Evolutionary conservation across 2,113 vertebrate genomes (phyloP), one percentile per base, ranked within the genome.

Genomic region (Prunella fulvescens): DNA sequence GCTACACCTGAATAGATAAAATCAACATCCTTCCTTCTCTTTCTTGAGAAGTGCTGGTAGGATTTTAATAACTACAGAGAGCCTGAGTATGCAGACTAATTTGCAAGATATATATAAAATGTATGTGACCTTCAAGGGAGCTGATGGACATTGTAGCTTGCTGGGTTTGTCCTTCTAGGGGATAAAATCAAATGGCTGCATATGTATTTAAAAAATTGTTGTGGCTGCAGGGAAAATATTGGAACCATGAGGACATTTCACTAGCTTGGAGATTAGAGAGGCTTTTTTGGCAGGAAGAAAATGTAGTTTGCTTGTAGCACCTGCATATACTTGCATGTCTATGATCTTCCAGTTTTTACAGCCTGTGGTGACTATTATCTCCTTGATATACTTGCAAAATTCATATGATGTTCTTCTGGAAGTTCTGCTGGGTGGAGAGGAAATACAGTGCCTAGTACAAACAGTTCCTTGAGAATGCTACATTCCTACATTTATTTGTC

Each of bases 401-500:
- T 92, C 64, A n/a, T 77, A 31, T 26, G 47, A 71, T 81, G 54
- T 70, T 78, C 64, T 78, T 76, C 65, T 91, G 90, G 45, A 92
- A 82, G 78, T 69, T 94, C 62, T 72, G 9, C 47, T 93, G 80
- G 45, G 66, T 76, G 65, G 64, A 78, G 50, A 61, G 70, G 58
- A 91, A 88, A 44, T 37, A 33, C 37, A 78, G 62, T 33, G 73
- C 45, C n/a, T 71, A 53, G 88, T 81, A 95, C 92, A 96, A 93
- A 96, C 64, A 88, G 95, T 96, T 95, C 85, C 82, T 66, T 95
- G 28, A n/a, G 61, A 93, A 74, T 42, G 51, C 44, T 93, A 20
- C 81, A 86, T 90, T 95, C 92, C 77, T 90, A 26, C 44, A 76
- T 91, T 53, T 90, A 45, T 61, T 44, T 86, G 90, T 96, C 90